Percentiles rank a stretch among this genome's conserved stretches.
Conservation (phyloP, 1,140 invertebrate species). For the Chymomyza costata region DNA sequence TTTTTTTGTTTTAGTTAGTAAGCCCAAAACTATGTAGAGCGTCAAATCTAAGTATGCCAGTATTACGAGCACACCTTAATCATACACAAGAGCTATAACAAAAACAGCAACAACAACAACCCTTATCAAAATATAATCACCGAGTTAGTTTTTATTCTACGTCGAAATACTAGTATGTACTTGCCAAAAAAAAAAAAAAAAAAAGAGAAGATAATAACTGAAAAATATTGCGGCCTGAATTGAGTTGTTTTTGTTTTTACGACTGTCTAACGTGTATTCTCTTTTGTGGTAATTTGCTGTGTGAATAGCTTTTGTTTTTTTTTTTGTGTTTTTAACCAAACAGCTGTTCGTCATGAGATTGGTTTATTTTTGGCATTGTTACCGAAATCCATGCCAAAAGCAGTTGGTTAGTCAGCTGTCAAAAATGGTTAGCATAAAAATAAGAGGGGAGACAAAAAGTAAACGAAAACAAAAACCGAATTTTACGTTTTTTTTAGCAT, state of each 20-base stretch:
- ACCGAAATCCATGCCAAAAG: slow-evolving; percentile 7
- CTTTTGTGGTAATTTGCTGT: slow-evolving; percentile 18
- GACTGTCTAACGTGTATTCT: slow-evolving; percentile 25
- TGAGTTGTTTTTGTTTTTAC: slow-evolving; percentile 50
- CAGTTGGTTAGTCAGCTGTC: slow-evolving; percentile 4
- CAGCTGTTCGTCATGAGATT: slow-evolving; percentile 59
- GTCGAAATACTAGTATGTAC: too few relatives aligned
- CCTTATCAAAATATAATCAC: slow-evolving; percentile 46
- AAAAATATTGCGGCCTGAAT: slow-evolving; percentile 34
- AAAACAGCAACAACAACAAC: slow-evolving; percentile 4
- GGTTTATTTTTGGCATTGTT: slow-evolving; percentile 7
- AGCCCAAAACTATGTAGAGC: slow-evolving; percentile 4
- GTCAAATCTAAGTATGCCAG: slow-evolving; percentile 15
- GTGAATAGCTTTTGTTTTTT: slow-evolving; percentile 52
- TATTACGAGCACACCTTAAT: slow-evolving; percentile 4
- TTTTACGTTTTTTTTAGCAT: too few relatives aligned
- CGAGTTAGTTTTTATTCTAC: slow-evolving; percentile 22
- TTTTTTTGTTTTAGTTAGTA: slow-evolving; percentile 1
- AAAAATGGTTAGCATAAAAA: slow-evolving; percentile 10
- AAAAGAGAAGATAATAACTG: too few relatives aligned
- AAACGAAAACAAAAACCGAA: too few relatives aligned
- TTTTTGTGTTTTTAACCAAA: slow-evolving; percentile 54
- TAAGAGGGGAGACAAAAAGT: too few relatives aligned
- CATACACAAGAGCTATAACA: slow-evolving; percentile 5
- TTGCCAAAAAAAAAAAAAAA: too few relatives aligned